Percentiles rank a stretch among this genome's conserved stretches.
These are phyloP conservation scores for Myripristis jacobus DNA, from an alignment of 2,797 vertebrate genomes.

Conservation along the genomic window DNA sequence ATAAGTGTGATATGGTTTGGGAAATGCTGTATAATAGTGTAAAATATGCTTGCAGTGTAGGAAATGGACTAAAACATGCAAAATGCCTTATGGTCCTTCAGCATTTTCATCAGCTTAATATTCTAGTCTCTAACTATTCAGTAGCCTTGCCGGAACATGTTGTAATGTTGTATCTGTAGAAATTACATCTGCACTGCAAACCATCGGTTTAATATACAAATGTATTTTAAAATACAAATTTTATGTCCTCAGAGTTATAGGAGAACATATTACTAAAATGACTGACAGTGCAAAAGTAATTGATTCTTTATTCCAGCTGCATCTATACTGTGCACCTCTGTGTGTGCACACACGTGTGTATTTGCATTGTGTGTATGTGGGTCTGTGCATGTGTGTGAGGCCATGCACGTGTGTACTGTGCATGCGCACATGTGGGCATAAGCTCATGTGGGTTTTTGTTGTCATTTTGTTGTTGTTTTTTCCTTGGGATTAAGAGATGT, in stretches of 20 bases:
- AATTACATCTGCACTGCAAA: too few species aligned
- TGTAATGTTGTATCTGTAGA: too few species aligned
- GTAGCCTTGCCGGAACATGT: too few species aligned
- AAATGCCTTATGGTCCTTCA: too few species aligned
- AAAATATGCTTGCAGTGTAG: too few species aligned
- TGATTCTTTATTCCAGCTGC: background rate
- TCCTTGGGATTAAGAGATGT: constrained; percentile 25
- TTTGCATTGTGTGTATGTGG: background rate
- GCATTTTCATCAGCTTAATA: too few species aligned
- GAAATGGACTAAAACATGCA: too few species aligned
- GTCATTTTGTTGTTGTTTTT: too few species aligned
- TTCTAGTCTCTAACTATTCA: background rate
- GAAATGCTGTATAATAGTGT: too few species aligned
- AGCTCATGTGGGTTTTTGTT: constrained; percentile 6
- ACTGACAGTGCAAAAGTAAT: background rate
- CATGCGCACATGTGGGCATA: background rate
- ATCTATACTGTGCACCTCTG: background rate
- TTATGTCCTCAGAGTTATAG: background rate
- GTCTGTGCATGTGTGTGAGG: background rate
- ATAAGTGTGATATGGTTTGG: too few species aligned
- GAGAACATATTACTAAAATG: background rate
- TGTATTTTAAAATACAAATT: background rate
- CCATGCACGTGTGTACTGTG: too few species aligned
- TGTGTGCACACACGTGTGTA: background rate
- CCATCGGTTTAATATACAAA: background rate